phyloP scores from a whole-genome alignment of 2,113 vertebrate genomes.

The Stegostoma tigrinum region DNA sequence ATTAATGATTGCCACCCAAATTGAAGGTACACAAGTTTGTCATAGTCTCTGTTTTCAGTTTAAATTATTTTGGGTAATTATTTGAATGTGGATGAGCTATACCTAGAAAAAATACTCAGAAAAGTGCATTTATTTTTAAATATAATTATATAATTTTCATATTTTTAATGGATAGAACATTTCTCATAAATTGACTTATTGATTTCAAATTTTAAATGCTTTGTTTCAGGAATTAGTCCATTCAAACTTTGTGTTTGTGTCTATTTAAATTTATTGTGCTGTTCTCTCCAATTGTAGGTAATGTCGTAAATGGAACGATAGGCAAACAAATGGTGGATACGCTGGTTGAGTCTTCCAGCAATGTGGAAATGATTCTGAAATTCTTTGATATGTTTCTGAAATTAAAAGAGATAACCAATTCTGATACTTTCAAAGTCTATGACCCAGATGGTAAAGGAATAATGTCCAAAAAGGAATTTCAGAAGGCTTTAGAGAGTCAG shows the following conservation, averaged over 20 bases:
- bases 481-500: constrained; percentile 97
- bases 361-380: constrained; percentile 97
- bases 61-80: not conserved
- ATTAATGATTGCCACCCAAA: not conserved
- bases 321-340: constrained; percentile 99
- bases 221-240: not conserved
- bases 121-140: not conserved
- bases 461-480: constrained; percentile 96
- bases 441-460: constrained; percentile 86
- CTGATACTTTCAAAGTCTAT: constrained; percentile 87
- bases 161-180: not conserved
- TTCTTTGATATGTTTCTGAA: constrained; percentile 99
- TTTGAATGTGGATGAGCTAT: not conserved
- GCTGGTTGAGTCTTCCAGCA: constrained; percentile 90
- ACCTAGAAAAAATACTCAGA: not conserved
- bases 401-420: constrained; percentile 90
- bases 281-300: constrained; percentile 60
- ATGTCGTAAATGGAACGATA: constrained; percentile 95
- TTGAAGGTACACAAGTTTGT: not conserved
- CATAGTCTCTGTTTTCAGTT: not conserved
- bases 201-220: not conserved
- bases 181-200: not conserved
- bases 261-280: not conserved
- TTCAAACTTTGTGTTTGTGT: not conserved
- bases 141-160: not conserved